Conservation (phyloP, 2,797 vertebrate genomes). For the Rhinella marina region DNA sequence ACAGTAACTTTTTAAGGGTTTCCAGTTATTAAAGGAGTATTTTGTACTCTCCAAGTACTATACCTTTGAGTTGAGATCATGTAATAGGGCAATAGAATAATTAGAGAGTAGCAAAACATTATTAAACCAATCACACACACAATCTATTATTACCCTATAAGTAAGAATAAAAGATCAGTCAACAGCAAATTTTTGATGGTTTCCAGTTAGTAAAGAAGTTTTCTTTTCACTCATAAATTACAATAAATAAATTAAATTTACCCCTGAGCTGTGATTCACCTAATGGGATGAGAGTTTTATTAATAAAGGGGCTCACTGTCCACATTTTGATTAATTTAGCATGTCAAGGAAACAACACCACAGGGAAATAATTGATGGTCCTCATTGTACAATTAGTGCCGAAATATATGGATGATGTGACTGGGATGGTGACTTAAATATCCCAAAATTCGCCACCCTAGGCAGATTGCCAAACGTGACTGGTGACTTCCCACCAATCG, state of each 20-base stretch:
- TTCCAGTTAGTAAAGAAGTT: neutral
- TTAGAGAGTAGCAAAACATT: too few species aligned
- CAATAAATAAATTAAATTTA: neutral
- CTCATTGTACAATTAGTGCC: slow-evolving; percentile 22
- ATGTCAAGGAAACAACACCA: neutral
- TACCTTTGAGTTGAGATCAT: too few species aligned
- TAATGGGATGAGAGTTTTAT: neutral
- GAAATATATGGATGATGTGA: neutral
- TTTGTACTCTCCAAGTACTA: too few species aligned
- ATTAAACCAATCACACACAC: neutral
- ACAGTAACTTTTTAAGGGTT: too few species aligned
- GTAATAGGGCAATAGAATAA: too few species aligned
- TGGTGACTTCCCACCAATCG: neutral
- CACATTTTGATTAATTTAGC: neutral
- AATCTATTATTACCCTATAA: neutral
- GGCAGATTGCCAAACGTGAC: neutral
- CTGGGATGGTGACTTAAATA: neutral
- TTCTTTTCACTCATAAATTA: neutral
- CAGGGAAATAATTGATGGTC: neutral
- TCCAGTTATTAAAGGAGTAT: too few species aligned
- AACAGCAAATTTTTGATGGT: neutral
- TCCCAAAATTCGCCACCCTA: too few species aligned
- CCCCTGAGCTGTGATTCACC: too few species aligned
- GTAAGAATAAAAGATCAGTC: neutral
- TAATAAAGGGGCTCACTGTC: neutral